phyloP scores from a whole-genome alignment of 2,797 vertebrate genomes.

The Sparus aurata region DNA sequence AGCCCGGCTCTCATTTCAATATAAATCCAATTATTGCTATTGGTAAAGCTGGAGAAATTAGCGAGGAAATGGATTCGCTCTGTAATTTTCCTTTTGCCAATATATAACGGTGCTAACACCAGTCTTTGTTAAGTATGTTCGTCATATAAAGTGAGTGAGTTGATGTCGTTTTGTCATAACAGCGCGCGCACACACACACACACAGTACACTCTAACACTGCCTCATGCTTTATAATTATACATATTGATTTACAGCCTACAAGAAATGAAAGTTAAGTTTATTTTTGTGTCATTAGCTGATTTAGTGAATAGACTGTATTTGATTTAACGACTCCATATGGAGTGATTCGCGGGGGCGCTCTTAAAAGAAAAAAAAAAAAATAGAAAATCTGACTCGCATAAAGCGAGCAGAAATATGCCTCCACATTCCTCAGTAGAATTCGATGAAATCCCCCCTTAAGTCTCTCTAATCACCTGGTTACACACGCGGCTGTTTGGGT shows the following conservation, averaged over 20 bases:
- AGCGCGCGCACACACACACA: not conserved
- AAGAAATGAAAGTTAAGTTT: not conserved
- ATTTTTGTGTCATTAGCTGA: constrained; percentile 9
- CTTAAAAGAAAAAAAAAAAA: not conserved
- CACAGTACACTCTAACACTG: not conserved
- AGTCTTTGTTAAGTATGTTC: constrained; percentile 32
- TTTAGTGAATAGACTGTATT: constrained; percentile 24
- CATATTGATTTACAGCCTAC: not conserved
- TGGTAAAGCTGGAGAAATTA: constrained; percentile 73
- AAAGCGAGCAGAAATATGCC: constrained; percentile 57
- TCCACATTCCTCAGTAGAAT: constrained; percentile 75
- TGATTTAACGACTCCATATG: constrained; percentile 43
- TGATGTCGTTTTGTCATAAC: constrained; percentile 14
- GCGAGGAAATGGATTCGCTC: constrained; percentile 65
- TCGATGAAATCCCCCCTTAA: constrained; percentile 83
- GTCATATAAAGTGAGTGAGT: constrained; percentile 10
- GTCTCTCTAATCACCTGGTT: constrained; percentile 88
- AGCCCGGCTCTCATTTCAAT: constrained; percentile 80
- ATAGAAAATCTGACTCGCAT: constrained; percentile 38
- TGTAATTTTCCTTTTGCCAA: constrained; percentile 61
- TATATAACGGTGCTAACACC: constrained; percentile 51
- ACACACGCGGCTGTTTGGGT: constrained; percentile 86
- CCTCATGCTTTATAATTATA: constrained; percentile 2
- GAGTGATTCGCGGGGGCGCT: constrained; percentile 14
- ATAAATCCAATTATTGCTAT: constrained; percentile 85